phyloP scores from a whole-genome alignment of 2,888 invertebrate species.

The Trachelus stipa region DNA sequence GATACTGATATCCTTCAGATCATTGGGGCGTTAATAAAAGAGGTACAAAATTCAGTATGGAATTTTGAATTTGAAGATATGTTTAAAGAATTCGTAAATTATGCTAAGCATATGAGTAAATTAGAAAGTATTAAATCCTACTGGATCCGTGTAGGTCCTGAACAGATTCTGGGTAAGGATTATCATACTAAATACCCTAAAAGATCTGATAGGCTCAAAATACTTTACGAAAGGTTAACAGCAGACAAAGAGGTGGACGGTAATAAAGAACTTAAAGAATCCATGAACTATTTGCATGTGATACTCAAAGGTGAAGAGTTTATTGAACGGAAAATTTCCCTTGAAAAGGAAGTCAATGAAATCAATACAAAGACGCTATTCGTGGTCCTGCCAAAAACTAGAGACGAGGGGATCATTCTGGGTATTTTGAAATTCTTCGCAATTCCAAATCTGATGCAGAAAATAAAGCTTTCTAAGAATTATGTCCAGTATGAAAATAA shows the following conservation, averaged over 20 bases:
- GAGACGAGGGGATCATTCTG: conserved; percentile 14
- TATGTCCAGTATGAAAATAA: conserved; percentile 24
- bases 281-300: background rate
- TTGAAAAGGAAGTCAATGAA: background rate
- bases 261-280: background rate
- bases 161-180: background rate
- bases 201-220: background rate
- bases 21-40: background rate
- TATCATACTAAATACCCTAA: background rate
- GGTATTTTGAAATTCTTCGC: conserved; percentile 22
- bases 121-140: conserved; percentile 7
- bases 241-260: background rate
- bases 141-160: background rate
- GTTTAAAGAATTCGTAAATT: conserved; percentile 14
- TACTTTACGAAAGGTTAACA: background rate
- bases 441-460: conserved; percentile 14
- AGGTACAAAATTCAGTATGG: conserved; percentile 1
- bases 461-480: conserved; percentile 12
- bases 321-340: too few relatives aligned
- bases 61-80: conserved; percentile 11
- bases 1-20: background rate
- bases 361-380: conserved; percentile 14
- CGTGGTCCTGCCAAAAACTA: conserved; percentile 18
- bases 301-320: conserved; percentile 7
- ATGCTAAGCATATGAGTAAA: conserved; percentile 10